Evolutionary conservation across 2,888 invertebrate species (phyloP), one percentile per base, ranked within the genome.

Genomic region (Dryocosmus kuriphilus): DNA sequence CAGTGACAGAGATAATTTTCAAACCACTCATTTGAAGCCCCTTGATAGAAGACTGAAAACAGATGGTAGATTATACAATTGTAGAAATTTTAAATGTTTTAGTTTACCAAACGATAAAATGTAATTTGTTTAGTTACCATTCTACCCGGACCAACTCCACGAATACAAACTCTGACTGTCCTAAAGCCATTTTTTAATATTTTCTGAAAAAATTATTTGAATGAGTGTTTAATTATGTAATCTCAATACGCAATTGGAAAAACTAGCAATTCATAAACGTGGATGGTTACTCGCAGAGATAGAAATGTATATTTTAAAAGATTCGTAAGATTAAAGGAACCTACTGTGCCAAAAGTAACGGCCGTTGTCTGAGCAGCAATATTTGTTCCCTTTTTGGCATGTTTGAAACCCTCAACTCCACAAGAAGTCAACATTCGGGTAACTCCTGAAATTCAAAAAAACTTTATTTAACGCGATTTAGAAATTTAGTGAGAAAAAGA

Each of bases 311-410:
- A 51, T 60, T 60, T 1, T 11, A 57, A 77, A 73, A 62, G 35
- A 46, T 41, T 24, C 24, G 38, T 22, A 71, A 9, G 19, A 46
- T 73, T 24, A 41, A 60, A n/a, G 32, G 27, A 80, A 92, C 94
- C 93, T 93, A 97, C 97, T 79, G 93, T 92, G 83, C 96, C 96
- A 85, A 98, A 92, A 78, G 93, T 94, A 76, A 98, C 95, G 32
- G 97, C 98, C 32, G 98, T 97, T 16, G 98, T 97, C 92, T 99
- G 98, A 2, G 98, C 99, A 57, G 99, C 99, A 87, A 99, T 96
- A 90, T 98, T 98, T 6, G 99, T 99, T 81, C 98, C 98, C 92
- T 99, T 99, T 85, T 96, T 95, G 0, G 98, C 95, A 91, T 98
- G 97, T 92, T 98, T 98, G 89, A 98, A 99, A 7, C 99, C 99